Conservation (phyloP, 2,797 vertebrate species). For the Cryptoprocta ferox region DNA sequence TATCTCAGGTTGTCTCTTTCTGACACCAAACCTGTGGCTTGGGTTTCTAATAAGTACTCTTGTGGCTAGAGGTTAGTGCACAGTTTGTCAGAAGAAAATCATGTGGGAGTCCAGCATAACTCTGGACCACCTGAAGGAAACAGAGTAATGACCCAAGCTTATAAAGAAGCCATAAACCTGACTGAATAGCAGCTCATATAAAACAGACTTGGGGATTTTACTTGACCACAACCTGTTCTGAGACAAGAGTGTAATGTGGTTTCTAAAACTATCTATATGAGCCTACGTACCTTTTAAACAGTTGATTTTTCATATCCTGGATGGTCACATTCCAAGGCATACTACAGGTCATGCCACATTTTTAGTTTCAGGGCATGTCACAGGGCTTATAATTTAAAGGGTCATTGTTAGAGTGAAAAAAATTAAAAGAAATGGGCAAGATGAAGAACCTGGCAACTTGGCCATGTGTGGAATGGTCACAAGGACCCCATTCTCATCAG, state of each 20-base stretch:
- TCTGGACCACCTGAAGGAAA: neutral
- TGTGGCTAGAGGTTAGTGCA: neutral
- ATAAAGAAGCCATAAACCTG: neutral
- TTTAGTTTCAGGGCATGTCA: neutral
- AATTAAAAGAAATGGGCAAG: neutral
- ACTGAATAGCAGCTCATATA: neutral
- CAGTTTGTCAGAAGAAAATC: neutral
- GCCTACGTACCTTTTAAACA: neutral
- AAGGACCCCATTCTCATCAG: neutral
- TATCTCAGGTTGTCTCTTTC: neutral
- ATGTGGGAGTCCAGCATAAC: rapidly evolving
- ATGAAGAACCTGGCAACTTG: neutral
- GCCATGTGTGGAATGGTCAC: neutral
- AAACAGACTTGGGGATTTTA: neutral
- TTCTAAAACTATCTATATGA: slow-evolving; percentile 2
- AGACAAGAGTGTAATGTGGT: neutral
- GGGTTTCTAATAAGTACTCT: neutral
- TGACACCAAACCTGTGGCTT: neutral
- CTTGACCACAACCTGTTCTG: neutral
- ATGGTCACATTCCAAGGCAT: neutral
- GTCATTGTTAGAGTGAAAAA: neutral
- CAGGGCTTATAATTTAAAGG: neutral
- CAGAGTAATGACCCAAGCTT: neutral
- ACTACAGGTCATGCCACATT: neutral
- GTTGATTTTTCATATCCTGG: neutral